Evolutionary conservation across 2,113 vertebrate species (phyloP), one percentile per base, ranked within the genome.

Genomic region (Pteruthius melanotis): DNA sequence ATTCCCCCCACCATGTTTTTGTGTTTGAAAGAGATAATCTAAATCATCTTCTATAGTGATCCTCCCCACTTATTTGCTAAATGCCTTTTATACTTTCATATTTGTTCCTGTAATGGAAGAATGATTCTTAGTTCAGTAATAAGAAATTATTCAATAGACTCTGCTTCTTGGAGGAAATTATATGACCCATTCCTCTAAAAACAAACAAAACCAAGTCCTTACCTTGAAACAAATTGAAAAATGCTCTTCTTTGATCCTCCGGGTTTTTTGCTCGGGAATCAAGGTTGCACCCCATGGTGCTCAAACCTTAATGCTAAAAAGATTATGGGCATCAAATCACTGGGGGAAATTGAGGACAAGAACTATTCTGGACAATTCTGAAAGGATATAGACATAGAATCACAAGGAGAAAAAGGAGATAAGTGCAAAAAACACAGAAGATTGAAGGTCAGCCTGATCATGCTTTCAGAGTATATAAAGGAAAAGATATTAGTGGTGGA

Each of bases 371-470:
- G 54, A 82, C 70, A 91, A 12, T 79, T 89, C 14, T 28, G 53
- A 54, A 84, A 89, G 28, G 23, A 40, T 71, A 57, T n/a, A 54
- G n/a, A 42, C n/a, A 85, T 35, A 83, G 75, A 92, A 54, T 74
- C 74, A 57, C 28, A 44, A 89, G 60, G 33, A 84, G 66, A 31
- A 76, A 80, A 85, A 72, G 28, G 69, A 95, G 42, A 10, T 52
- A 79, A 87, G 77, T 45, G 42, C 37, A 53, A 75, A 90, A 95
- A 83, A 4, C 61, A 44, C 75, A 85, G 64, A 80, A 85, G 85
- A 91, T 49, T 94, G 95, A 95, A 92, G 66, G 90, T 94, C 95
- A 95, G 53, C 44, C 57, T 89, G 60, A 65, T 94, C 33, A 12
- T 44, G 56, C 66, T 95, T 95, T 71, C 70, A 74, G 78, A 71